Evolutionary conservation across 1,140 invertebrate species (phyloP), one percentile per base, ranked within the genome.

Genomic region (Elymnias hypermnestra): DNA sequence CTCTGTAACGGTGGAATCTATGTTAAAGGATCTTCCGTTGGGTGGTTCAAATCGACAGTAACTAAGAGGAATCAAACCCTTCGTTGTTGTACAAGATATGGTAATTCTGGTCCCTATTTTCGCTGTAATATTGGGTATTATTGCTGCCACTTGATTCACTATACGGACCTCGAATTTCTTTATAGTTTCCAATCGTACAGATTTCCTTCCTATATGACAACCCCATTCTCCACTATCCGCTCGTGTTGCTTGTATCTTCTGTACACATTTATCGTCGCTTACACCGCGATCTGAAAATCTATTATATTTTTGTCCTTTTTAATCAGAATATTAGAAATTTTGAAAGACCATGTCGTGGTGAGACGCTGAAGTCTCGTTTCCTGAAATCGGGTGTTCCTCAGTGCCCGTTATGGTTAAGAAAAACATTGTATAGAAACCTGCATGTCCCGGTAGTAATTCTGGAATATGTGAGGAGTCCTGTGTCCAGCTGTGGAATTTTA

Each of bases 11-110:
- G 59, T 53, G 1, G 67, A 53, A 45, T 73, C 68, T 6, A 84
- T 81, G 19, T 65, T 75, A 50, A 84, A 84, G 0, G 76, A 63
- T 8, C 23, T 49, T 1, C 62, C 74, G 15, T 62, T 70, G 0
- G 81, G 81, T 5, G 77, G 72, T 41, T 81, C 81, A 23, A 84
- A 84, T 0, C 81, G 57, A 18, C 81, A 84, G 37, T 84, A 84
- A 3, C 58, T 77, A 0, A 84, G 36, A 0, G 81, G 68, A 1
- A 54, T 53, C 5, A 68, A 41, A 1, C 61, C 67, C 13, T 57
- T 60, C 0, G 68, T 72, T 4, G 81, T 73, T 0, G 61, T 62
- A 36, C 81, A 84, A 0, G 51, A 40, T 10, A 84, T 26, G 0
- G 71, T 81, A 0, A 72, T 48, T 3, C 62, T 15, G 17, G 68